Percentiles rank a stretch among this genome's conserved stretches.
Conservation (phyloP, 2,113 vertebrate genomes). For the Gambusia holbrooki region DNA sequence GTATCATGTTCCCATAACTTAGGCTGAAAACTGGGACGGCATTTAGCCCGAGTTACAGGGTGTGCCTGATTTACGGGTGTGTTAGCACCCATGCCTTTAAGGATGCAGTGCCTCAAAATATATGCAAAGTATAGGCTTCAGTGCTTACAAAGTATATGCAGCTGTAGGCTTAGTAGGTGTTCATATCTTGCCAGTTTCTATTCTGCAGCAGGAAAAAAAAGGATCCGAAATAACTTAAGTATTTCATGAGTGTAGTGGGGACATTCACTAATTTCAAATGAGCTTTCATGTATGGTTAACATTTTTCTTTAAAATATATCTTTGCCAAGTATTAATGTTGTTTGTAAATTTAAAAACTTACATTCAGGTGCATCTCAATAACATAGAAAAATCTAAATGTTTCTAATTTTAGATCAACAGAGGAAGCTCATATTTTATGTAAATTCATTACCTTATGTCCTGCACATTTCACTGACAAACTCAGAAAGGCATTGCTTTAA, state of each 20-base stretch:
- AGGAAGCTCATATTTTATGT: not conserved
- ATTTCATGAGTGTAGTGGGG: slow-evolving; percentile 35
- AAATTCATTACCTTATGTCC: not conserved
- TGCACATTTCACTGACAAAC: not conserved
- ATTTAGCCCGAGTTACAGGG: not conserved
- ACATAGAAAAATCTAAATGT: not conserved
- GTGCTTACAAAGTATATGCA: slow-evolving; percentile 62
- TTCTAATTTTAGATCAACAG: not conserved
- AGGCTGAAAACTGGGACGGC: slow-evolving; percentile 18
- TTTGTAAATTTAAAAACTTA: not conserved
- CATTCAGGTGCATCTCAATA: not conserved
- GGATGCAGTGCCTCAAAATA: slow-evolving; percentile 73
- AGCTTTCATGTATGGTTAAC: slow-evolving; percentile 39
- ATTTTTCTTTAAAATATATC: slow-evolving; percentile 29
- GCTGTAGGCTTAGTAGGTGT: slow-evolving; percentile 45
- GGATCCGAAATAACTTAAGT: not conserved
- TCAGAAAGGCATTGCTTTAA: not conserved
- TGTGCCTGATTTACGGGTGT: slow-evolving; percentile 5
- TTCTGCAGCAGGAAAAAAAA: slow-evolving; percentile 7
- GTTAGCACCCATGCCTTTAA: slow-evolving; percentile 61
- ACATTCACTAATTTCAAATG: slow-evolving; percentile 23
- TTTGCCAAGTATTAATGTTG: slow-evolving; percentile 26
- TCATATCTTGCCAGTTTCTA: slow-evolving; percentile 16
- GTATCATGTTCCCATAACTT: slow-evolving; percentile 46
- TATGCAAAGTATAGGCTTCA: slow-evolving; percentile 63